These are phyloP conservation scores for Cheirogaleus major DNA, from an alignment of 2,797 vertebrate species.

Conservation along the genomic window DNA sequence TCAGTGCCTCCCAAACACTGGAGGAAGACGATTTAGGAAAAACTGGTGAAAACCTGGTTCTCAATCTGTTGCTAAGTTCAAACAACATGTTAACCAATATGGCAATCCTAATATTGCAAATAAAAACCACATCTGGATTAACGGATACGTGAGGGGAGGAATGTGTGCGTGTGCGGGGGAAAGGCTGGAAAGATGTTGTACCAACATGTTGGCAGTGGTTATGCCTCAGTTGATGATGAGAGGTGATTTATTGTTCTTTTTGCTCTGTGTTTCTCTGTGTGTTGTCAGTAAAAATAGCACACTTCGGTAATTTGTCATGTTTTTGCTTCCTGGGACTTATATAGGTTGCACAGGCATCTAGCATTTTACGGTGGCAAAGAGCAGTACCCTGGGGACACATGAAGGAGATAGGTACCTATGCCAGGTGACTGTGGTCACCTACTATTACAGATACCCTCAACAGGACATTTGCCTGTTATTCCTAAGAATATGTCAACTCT, in stretches of 20 bases:
- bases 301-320: background rate
- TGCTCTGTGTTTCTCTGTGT: background rate
- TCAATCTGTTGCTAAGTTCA: background rate
- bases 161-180: too few species aligned
- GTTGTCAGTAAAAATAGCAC: background rate
- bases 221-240: background rate
- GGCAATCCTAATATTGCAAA: background rate
- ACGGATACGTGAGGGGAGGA: background rate
- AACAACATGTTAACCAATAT: background rate
- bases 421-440: background rate
- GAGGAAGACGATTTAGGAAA: background rate
- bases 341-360: background rate
- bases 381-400: background rate
- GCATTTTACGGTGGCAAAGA: background rate
- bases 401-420: background rate
- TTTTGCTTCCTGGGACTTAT: background rate
- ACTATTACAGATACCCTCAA: background rate
- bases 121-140: background rate
- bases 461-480: background rate
- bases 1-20: background rate
- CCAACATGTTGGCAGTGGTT: background rate
- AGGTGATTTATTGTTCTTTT: background rate
- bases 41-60: accelerated
- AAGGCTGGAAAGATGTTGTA: background rate
- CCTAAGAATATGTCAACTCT: background rate